Percentiles rank a stretch among this genome's conserved stretches.
Evolutionary conservation across 2,888 invertebrate genomes (phyloP).

Genomic region (Schizotus pectinicornis): DNA sequence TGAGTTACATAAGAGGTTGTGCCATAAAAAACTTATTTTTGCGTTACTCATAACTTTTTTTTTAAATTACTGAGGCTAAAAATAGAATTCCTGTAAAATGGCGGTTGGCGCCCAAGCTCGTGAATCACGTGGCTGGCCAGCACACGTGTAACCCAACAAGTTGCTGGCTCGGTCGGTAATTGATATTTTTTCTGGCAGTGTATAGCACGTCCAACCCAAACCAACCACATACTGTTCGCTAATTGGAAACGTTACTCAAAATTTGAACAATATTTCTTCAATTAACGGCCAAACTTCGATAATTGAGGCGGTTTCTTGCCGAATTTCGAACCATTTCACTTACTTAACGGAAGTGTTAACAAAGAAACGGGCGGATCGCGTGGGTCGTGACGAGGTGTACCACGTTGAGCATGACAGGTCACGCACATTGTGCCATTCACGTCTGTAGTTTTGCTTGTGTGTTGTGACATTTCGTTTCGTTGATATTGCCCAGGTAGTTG

Average conservation of each 20-base stretch:
- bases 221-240: background rate
- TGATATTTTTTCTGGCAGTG: constrained; percentile 1
- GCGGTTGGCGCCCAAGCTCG: background rate
- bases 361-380: constrained; percentile 22
- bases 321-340: background rate
- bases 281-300: background rate
- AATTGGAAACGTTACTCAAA: background rate
- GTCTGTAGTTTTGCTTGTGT: constrained; percentile 22
- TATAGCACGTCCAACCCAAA: constrained; percentile 4
- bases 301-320: background rate
- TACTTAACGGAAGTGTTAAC: constrained; percentile 5
- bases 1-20: no score
- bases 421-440: constrained; percentile 32
- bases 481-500: constrained; percentile 31
- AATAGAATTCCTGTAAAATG: no score
- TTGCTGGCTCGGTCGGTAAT: constrained; percentile 32
- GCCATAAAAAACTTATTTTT: no score
- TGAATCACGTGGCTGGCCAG: constrained; percentile 21
- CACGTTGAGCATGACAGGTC: constrained; percentile 34
- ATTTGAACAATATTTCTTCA: background rate
- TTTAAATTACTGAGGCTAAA: no score
- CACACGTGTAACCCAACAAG: constrained; percentile 40
- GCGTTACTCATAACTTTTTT: no score
- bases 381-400: constrained; percentile 16
- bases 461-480: constrained; percentile 33